Evolutionary conservation across 2,113 vertebrate genomes (phyloP).

Genomic region (Corythornis madagascariensis): DNA sequence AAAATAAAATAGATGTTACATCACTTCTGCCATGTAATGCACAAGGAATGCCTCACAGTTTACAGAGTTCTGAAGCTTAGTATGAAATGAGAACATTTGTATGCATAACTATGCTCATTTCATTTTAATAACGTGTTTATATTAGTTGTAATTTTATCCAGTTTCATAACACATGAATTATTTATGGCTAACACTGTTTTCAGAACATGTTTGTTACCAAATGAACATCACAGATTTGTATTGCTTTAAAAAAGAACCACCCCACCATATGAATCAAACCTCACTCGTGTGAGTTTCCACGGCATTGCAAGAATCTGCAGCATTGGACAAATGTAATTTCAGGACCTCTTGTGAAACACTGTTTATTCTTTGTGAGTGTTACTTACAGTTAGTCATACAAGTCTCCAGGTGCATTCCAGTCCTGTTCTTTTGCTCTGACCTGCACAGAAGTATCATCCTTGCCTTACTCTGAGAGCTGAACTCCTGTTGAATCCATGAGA

Average conservation of each 20-base stretch:
- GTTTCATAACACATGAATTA: constrained; percentile 45
- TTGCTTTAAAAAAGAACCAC: background rate
- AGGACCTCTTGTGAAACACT: constrained; percentile 30
- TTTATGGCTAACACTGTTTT: constrained; percentile 19
- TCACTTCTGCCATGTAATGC: constrained; percentile 70
- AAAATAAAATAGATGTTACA: constrained; percentile 74
- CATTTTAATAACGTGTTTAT: constrained; percentile 55
- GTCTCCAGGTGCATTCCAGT: constrained; percentile 34
- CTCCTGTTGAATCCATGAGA: background rate
- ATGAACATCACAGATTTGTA: constrained; percentile 38
- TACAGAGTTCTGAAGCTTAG: constrained; percentile 72
- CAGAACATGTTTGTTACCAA: constrained; percentile 25
- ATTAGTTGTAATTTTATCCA: constrained; percentile 45
- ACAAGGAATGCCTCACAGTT: constrained; percentile 72
- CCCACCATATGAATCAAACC: constrained; percentile 6
- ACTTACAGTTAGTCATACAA: constrained; percentile 19
- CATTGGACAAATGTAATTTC: constrained; percentile 23
- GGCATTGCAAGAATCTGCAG: constrained; percentile 8
- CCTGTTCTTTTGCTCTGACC: background rate
- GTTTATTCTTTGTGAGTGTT: constrained; percentile 19
- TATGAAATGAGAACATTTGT: constrained; percentile 55
- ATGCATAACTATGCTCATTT: constrained; percentile 55
- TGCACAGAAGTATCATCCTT: constrained; percentile 32
- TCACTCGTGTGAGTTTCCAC: constrained; percentile 47
- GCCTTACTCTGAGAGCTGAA: constrained; percentile 59